These are phyloP conservation scores for Drosophila cognata DNA, from an alignment of 2,888 invertebrate species.

Conservation along the genomic window DNA sequence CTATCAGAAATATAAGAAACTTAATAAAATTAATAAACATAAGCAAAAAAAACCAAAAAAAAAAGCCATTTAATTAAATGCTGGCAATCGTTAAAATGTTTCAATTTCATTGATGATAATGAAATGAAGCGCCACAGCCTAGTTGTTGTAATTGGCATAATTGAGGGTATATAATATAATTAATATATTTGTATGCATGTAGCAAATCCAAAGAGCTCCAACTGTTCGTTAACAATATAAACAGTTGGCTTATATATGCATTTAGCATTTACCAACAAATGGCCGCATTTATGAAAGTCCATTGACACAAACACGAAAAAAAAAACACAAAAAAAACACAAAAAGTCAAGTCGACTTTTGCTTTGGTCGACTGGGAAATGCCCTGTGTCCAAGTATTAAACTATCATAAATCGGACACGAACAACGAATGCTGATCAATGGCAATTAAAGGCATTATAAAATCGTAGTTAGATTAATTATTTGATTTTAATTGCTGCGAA, in stretches of 20 bases:
- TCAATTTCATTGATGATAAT: not conserved
- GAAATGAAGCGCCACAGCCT: not conserved
- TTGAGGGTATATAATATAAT: not conserved
- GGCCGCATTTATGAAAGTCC: slow-evolving; percentile 1
- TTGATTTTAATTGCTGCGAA: not conserved
- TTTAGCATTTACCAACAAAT: not conserved
- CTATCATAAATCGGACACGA: not conserved
- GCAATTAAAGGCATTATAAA: not conserved
- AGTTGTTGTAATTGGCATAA: not conserved
- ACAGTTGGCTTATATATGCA: slow-evolving; percentile 6
- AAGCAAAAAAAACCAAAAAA: too few species aligned
- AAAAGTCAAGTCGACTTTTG: not conserved
- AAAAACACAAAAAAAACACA: slow-evolving; percentile 1
- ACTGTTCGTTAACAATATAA: slow-evolving; percentile 7
- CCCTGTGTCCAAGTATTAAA: not conserved
- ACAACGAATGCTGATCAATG: not conserved
- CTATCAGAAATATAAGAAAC: not conserved
- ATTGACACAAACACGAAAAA: not conserved
- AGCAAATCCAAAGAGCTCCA: not conserved
- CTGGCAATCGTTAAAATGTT: not conserved
- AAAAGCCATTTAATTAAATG: not conserved
- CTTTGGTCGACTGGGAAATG: not conserved
- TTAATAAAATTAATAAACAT: too few species aligned
- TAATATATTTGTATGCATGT: not conserved
- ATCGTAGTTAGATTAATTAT: not conserved